A percentile compares a stretch with the other conserved stretches of the same genome.
These are phyloP conservation scores for Microhierax caerulescens DNA, from an alignment of 2,797 vertebrate genomes.

Conservation along the genomic window DNA sequence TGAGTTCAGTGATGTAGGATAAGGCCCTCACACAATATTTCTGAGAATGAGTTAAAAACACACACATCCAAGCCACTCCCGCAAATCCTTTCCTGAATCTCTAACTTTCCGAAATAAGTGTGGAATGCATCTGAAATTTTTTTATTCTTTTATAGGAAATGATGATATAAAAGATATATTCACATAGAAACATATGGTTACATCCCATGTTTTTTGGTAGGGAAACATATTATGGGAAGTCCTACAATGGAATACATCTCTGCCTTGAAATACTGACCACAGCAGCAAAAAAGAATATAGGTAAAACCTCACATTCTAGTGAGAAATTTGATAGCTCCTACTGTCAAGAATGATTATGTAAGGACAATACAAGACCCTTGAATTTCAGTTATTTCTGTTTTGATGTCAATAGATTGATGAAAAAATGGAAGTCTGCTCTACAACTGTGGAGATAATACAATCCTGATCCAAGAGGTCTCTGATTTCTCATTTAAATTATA, in stretches of 20 bases:
- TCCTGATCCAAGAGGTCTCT: neutral
- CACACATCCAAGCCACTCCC: rapidly evolving
- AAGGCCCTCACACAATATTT: neutral
- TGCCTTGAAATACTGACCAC: neutral
- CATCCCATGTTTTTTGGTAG: neutral
- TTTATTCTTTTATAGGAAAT: neutral
- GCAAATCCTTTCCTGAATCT: neutral
- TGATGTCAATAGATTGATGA: neutral
- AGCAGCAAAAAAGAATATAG: neutral
- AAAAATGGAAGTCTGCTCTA: neutral
- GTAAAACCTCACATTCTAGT: neutral
- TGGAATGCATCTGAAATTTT: neutral
- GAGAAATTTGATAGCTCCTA: neutral
- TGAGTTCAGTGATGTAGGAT: neutral
- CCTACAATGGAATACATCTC: neutral
- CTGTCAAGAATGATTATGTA: neutral
- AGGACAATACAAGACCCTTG: neutral
- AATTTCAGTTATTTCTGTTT: neutral
- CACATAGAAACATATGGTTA: neutral
- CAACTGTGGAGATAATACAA: neutral
- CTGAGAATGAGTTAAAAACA: neutral
- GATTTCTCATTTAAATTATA: neutral
- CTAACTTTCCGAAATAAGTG: neutral
- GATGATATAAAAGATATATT: neutral
- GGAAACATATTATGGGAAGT: neutral